Percentiles rank a stretch among this genome's conserved stretches.
Evolutionary conservation across 35 echinoderm and acorn worm species (phyloP).

Genomic region (Lytechinus variegatus): DNA sequence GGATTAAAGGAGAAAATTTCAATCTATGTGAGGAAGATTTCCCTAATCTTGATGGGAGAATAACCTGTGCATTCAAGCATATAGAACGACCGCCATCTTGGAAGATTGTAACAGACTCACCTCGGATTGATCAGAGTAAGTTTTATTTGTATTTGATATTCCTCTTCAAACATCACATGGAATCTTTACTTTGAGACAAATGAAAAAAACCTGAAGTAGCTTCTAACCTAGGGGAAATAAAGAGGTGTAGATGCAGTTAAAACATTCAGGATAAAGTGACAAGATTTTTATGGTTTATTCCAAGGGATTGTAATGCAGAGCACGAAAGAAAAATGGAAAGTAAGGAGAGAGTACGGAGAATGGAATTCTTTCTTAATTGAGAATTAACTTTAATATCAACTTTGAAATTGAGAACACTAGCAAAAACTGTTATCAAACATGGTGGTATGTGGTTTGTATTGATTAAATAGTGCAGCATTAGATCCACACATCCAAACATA

Average conservation of each 20-base stretch:
- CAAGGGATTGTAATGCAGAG: too few species aligned
- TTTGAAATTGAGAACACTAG: background rate
- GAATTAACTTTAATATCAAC: too few species aligned
- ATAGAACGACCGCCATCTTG: constrained; percentile 70
- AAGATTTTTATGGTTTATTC: too few species aligned
- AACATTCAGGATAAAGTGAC: too few species aligned
- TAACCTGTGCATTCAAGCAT: constrained; percentile 86
- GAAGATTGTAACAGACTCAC: constrained; percentile 79
- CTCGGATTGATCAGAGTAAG: constrained; percentile 87
- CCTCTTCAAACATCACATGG: background rate
- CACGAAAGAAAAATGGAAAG: too few species aligned
- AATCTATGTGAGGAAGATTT: constrained; percentile 79
- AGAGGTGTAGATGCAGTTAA: too few species aligned
- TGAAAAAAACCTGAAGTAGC: too few species aligned
- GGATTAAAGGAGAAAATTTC: constrained; percentile 82
- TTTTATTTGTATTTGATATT: background rate
- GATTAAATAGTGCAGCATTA: background rate
- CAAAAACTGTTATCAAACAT: background rate
- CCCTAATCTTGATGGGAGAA: constrained; percentile 72
- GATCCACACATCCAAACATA: background rate
- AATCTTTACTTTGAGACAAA: background rate
- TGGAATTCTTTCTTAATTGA: too few species aligned
- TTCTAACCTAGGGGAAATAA: too few species aligned
- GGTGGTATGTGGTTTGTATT: background rate
- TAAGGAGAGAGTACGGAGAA: too few species aligned